phyloP scores from a whole-genome alignment of 2,888 invertebrate genomes.

The Erpobdella octoculata region DNA sequence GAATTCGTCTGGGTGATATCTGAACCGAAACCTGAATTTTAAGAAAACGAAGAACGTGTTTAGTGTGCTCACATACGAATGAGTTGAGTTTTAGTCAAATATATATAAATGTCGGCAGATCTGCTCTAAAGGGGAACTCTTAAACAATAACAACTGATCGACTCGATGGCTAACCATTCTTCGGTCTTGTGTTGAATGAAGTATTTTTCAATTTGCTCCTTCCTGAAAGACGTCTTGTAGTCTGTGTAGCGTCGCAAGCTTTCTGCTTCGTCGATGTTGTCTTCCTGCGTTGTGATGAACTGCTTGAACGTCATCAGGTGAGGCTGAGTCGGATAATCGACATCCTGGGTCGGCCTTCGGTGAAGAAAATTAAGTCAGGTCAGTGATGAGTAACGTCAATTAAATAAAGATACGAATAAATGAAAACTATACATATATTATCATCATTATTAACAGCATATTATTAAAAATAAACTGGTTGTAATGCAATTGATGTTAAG shows the following conservation, averaged over 20 bases:
- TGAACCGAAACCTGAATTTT: slow-evolving; percentile 81
- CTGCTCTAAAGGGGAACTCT: not conserved
- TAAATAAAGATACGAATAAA: too few relatives aligned
- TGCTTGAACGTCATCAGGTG: slow-evolving; percentile 95
- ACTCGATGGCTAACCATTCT: slow-evolving; percentile 75
- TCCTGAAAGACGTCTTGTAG: slow-evolving; percentile 90
- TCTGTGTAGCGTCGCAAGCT: slow-evolving; percentile 95
- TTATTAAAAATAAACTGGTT: too few relatives aligned
- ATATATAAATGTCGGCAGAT: too few relatives aligned
- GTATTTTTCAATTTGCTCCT: slow-evolving; percentile 93
- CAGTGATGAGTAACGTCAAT: too few relatives aligned
- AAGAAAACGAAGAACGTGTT: not conserved
- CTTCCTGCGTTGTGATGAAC: slow-evolving; percentile 92
- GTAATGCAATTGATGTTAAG: too few relatives aligned
- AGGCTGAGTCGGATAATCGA: slow-evolving; percentile 68
- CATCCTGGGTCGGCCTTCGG: not conserved
- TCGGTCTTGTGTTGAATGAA: slow-evolving; percentile 98
- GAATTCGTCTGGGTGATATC: slow-evolving; percentile 95
- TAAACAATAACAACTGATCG: not conserved
- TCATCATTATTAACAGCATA: too few relatives aligned
- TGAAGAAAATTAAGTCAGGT: not conserved
- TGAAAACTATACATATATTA: not conserved
- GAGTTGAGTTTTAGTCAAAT: not conserved
- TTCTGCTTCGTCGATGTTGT: slow-evolving; percentile 83
- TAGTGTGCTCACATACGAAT: not conserved